phyloP scores from a whole-genome alignment of 2,113 vertebrate species.

The Prolemur simus region DNA sequence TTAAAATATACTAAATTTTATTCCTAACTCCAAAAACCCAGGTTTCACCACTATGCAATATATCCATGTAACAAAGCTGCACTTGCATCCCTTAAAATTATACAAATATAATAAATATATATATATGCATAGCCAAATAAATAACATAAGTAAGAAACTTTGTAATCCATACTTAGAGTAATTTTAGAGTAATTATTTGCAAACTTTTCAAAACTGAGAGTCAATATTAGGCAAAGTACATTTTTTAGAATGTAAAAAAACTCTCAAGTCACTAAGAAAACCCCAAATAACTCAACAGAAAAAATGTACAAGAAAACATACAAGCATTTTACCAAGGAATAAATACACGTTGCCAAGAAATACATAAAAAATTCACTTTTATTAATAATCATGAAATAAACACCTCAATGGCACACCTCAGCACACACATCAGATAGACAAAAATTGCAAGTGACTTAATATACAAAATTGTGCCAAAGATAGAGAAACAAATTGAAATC shows the following conservation, averaged over 20 bases:
- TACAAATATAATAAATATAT: too few species aligned
- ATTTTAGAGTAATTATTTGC: too few species aligned
- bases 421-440: not conserved
- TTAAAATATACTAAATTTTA: too few species aligned
- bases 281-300: not conserved
- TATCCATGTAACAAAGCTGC: too few species aligned
- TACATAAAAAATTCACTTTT: not conserved
- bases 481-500: not conserved
- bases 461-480: not conserved
- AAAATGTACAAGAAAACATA: not conserved
- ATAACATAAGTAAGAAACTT: too few species aligned
- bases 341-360: not conserved
- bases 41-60: too few species aligned
- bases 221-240: not conserved
- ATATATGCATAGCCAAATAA: too few species aligned
- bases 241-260: not conserved
- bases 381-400: not conserved
- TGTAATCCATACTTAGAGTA: too few species aligned
- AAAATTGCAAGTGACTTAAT: not conserved
- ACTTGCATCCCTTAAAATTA: too few species aligned
- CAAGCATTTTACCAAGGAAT: not conserved
- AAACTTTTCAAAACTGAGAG: not conserved
- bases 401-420: not conserved
- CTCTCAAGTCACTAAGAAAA: not conserved
- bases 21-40: too few species aligned